Percentiles rank a stretch among this genome's conserved stretches.
Conservation (phyloP, 2,113 vertebrate species). For the Calyptomena viridis region DNA sequence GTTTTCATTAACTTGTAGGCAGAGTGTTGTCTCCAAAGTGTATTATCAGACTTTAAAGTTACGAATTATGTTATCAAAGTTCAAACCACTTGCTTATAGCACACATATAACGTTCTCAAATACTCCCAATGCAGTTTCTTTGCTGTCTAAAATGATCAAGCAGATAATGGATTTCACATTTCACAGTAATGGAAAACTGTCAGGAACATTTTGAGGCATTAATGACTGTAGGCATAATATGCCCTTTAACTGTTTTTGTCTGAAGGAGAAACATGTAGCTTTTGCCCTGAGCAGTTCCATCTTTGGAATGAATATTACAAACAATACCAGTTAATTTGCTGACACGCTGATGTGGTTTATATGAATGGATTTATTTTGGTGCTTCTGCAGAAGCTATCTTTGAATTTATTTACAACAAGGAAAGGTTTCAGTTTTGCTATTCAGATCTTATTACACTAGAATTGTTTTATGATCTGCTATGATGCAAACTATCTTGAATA, state of each 20-base stretch:
- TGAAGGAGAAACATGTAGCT: background rate
- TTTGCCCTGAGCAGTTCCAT: background rate
- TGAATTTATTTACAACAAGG: background rate
- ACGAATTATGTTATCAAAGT: background rate
- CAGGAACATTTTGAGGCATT: background rate
- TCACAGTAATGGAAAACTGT: background rate
- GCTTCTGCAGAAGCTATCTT: background rate
- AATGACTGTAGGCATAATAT: background rate
- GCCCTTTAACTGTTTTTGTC: background rate
- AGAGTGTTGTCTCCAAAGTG: background rate
- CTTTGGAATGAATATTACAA: background rate
- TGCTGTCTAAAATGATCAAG: conserved; percentile 14
- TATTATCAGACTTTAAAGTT: background rate
- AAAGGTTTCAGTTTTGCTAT: background rate
- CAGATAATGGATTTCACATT: conserved; percentile 10
- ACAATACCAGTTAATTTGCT: background rate
- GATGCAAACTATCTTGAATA: background rate
- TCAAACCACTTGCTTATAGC: background rate
- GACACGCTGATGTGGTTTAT: background rate
- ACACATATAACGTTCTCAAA: background rate
- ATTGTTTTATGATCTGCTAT: background rate
- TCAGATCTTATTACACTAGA: background rate
- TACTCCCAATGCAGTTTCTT: background rate
- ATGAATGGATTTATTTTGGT: background rate
- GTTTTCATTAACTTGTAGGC: background rate